phyloP scores from a whole-genome alignment of 1,140 invertebrate species.

The Magallana gigas region DNA sequence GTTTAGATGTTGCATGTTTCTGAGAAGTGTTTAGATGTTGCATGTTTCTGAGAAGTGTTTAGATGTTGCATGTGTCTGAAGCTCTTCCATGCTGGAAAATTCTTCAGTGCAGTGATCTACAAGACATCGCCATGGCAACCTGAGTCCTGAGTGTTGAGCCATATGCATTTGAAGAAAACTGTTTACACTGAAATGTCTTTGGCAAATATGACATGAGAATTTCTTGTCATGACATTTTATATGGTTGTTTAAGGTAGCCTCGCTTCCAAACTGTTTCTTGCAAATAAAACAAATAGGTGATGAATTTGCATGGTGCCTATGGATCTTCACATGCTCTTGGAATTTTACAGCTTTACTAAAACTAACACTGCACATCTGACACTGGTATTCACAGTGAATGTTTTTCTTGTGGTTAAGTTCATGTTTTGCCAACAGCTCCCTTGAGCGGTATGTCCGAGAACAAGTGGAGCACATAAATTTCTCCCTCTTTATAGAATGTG shows the following conservation, averaged over 20 bases:
- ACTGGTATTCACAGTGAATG: slow-evolving; percentile 44
- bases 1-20: too few species aligned
- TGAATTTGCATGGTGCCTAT: slow-evolving; percentile 15
- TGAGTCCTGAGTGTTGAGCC: slow-evolving; percentile 9
- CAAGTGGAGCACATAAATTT: slow-evolving; percentile 64
- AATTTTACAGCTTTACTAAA: slow-evolving; percentile 52
- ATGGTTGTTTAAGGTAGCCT: slow-evolving; percentile 30
- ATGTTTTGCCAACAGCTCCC: not conserved
- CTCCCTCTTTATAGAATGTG: slow-evolving; percentile 31
- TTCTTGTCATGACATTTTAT: slow-evolving; percentile 33
- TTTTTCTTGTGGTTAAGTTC: not conserved
- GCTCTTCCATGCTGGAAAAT: not conserved
- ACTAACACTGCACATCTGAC: slow-evolving; percentile 40
- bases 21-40: too few species aligned
- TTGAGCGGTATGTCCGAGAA: slow-evolving; percentile 68
- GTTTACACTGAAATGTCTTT: slow-evolving; percentile 25
- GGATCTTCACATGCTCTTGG: slow-evolving; percentile 42
- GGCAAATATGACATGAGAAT: slow-evolving; percentile 33
- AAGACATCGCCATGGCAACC: slow-evolving; percentile 35
- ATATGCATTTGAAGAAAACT: slow-evolving; percentile 45
- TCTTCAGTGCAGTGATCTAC: not conserved
- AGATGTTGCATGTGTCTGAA: not conserved
- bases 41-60: not conserved
- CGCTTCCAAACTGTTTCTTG: not conserved
- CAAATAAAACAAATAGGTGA: slow-evolving; percentile 37